Evolutionary conservation across 1,140 invertebrate genomes (phyloP), one percentile per base, ranked within the genome.

Genomic region (Scaptodrosophila lebanonensis): DNA sequence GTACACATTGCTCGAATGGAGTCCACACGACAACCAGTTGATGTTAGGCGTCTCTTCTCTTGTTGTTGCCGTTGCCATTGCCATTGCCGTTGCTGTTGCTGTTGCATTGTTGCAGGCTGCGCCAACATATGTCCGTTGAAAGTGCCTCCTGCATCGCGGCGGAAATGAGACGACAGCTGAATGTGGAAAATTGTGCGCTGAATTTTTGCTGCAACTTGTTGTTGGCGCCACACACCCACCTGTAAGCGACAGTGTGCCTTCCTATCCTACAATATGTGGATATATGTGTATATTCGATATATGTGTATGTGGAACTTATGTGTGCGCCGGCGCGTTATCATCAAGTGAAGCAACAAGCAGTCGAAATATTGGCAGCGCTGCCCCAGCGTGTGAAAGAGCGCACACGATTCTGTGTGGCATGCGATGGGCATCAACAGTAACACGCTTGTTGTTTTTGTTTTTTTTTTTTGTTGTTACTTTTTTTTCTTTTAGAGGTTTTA

Each of bases 301-400:
- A n/a, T n/a, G n/a, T 18, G 27, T 8, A 5, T 66, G 62, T 77
- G 73, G 73, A 77, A 54, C 27, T 64, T 38, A 76, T 76, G 66
- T 22, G 15, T 63, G 73, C 72, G 72, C 72, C 61, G 56, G 73
- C 73, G 72, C 63, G 18, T 43, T 61, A 63, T 59, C 72, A 77
- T 79, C 72, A 77, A 77, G 73, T 77, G 72, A 77, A 77, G 73
- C 72, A 77, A 77, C 72, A 77, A 77, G 73, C 72, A 67, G 30
- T 38, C 48, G 15, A 30, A 27, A 13, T 35, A 53, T 8, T 43
- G 33, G 58, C 63, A 25, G 33, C 40, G 36, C 2, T 25, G 18
- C 5, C 17, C 11, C 11, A 9, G 3, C 12, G 62, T 33, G 56
- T 20, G 39, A 65, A 8, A 43, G 70, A 59, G 62, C 44, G 35